phyloP scores from a whole-genome alignment of 2,888 invertebrate species.

The Rhingia rostrata region DNA sequence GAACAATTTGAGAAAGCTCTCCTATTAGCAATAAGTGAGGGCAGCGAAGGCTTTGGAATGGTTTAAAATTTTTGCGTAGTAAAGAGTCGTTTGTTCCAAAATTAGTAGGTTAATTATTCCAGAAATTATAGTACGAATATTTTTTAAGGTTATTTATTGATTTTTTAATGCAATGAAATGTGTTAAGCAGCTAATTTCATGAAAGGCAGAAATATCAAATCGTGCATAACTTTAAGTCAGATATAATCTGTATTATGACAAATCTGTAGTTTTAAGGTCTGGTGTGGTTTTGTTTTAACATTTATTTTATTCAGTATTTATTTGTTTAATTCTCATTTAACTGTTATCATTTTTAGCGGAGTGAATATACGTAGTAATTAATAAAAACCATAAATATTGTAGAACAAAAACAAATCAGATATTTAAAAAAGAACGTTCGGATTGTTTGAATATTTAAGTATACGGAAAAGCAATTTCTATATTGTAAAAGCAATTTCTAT shows the following conservation, averaged over 20 bases:
- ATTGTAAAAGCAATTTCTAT: slow-evolving; percentile 28
- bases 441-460: slow-evolving; percentile 49
- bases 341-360: slow-evolving; percentile 39
- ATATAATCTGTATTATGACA: slow-evolving; percentile 50
- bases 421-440: slow-evolving; percentile 36
- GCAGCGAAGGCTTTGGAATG: slow-evolving; percentile 95
- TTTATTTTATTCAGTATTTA: slow-evolving; percentile 14
- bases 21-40: slow-evolving; percentile 96
- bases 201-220: slow-evolving; percentile 11
- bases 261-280: slow-evolving; percentile 51
- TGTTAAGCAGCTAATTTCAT: not conserved
- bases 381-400: slow-evolving; percentile 7
- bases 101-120: not conserved
- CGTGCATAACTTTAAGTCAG: slow-evolving; percentile 18
- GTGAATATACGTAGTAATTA: slow-evolving; percentile 41
- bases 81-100: not conserved
- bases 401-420: slow-evolving; percentile 13
- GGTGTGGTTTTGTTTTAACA: slow-evolving; percentile 8
- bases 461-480: slow-evolving; percentile 30
- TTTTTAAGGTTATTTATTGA: not conserved
- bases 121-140: not conserved
- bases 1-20: slow-evolving; percentile 96
- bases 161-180: not conserved
- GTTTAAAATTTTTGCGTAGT: slow-evolving; percentile 77
- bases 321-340: slow-evolving; percentile 14